Evolutionary conservation across 1,140 invertebrate genomes (phyloP).

Genomic region (Drosophila lacertosa): DNA sequence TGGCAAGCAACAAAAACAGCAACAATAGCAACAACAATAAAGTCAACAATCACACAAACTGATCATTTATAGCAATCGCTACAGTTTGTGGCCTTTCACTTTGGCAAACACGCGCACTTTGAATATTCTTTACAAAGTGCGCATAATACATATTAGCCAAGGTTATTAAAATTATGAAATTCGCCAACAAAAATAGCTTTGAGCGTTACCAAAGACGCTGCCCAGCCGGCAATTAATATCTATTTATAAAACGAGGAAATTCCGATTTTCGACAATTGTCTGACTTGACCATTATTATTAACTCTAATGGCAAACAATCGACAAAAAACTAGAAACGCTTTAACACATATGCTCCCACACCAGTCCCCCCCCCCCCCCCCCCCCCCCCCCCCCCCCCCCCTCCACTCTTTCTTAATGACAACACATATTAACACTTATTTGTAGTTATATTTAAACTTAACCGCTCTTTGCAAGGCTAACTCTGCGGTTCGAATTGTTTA

Average conservation of each 20-base stretch:
- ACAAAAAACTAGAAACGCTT: slow-evolving; percentile 7
- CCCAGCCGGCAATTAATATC: slow-evolving; percentile 45
- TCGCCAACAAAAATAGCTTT: slow-evolving; percentile 65
- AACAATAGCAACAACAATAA: slow-evolving; percentile 21
- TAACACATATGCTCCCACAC: not conserved
- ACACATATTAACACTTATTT: slow-evolving; percentile 7
- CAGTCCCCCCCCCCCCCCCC: not conserved
- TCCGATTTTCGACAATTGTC: slow-evolving; percentile 69
- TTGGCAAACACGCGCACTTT: slow-evolving; percentile 67
- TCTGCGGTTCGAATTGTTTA: not conserved
- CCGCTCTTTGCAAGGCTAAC: slow-evolving; percentile 5
- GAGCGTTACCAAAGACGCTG: slow-evolving; percentile 35
- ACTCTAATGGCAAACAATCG: slow-evolving; percentile 31
- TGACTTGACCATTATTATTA: slow-evolving; percentile 52
- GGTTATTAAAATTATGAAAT: slow-evolving; percentile 73
- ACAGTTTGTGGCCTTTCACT: slow-evolving; percentile 74
- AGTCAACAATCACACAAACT: slow-evolving; percentile 36
- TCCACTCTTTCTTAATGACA: not conserved
- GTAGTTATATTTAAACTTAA: slow-evolving; percentile 10
- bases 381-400: not conserved
- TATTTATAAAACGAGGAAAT: slow-evolving; percentile 77
- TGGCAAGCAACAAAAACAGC: slow-evolving; percentile 10
- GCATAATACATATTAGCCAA: slow-evolving; percentile 69
- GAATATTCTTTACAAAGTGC: slow-evolving; percentile 74
- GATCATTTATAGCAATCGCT: slow-evolving; percentile 70